These are phyloP conservation scores for Epistrophe grossulariae DNA, from an alignment of 2,888 invertebrate genomes.

Conservation along the genomic window DNA sequence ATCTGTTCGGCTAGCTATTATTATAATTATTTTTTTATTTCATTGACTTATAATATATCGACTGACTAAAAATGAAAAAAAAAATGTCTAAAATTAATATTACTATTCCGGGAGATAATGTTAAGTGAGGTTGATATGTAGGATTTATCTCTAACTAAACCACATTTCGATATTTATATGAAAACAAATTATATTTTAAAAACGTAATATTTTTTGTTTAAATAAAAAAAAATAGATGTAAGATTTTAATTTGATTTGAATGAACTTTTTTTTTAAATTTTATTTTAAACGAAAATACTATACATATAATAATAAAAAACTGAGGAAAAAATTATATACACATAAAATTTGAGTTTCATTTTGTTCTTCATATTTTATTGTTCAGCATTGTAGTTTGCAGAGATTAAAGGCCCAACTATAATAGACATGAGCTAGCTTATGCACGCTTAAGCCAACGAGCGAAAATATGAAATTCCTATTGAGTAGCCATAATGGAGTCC, in stretches of 20 bases:
- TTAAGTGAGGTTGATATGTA: conserved; percentile 42
- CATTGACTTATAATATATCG: conserved; percentile 59
- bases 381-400: no score
- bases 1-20: conserved; percentile 36
- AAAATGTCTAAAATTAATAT: conserved; percentile 44
- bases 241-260: conserved; percentile 50
- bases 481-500: no score
- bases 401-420: no score
- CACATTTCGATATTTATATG: conserved; percentile 72
- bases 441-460: no score
- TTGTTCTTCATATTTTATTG: background rate
- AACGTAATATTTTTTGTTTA: conserved; percentile 50
- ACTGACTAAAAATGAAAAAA: conserved; percentile 65
- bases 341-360: conserved; percentile 53
- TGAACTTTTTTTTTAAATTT: conserved; percentile 28
- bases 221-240: conserved; percentile 21
- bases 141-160: conserved; percentile 49
- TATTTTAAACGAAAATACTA: conserved; percentile 56
- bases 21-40: conserved; percentile 35
- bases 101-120: conserved; percentile 45
- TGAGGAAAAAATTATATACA: conserved; percentile 54
- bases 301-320: conserved; percentile 57
- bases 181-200: conserved; percentile 29
- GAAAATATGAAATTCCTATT: no score
- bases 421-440: no score